Conservation (phyloP, 1,140 invertebrate genomes). For the Cyclargus thomasi region DNA sequence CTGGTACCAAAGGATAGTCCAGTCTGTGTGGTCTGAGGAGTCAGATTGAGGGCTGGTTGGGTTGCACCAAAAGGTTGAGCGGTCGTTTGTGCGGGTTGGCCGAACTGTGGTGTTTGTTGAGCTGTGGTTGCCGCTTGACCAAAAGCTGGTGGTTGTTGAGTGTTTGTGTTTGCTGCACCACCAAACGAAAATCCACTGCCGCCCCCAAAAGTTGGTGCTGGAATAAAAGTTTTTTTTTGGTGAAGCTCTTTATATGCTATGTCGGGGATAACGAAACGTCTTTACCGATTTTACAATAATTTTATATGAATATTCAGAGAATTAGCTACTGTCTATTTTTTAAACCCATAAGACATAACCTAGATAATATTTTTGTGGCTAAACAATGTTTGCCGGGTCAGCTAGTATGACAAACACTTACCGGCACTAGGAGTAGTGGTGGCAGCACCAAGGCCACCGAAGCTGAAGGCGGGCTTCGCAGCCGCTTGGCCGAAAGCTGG, state of each 20-base stretch:
- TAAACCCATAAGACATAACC: too few relatives aligned
- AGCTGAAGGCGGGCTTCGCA: slow-evolving; percentile 33
- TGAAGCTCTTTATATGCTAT: too few relatives aligned
- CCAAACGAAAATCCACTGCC: background rate
- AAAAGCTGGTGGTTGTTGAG: slow-evolving; percentile 4
- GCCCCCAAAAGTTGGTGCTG: slow-evolving; percentile 11
- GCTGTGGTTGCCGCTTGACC: slow-evolving; percentile 9
- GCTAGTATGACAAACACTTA: too few relatives aligned
- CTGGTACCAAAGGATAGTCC: background rate
- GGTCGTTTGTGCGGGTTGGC: background rate
- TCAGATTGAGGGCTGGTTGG: background rate
- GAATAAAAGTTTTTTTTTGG: background rate
- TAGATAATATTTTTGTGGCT: too few relatives aligned
- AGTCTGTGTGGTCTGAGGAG: background rate
- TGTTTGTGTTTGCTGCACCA: background rate
- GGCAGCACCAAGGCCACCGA: slow-evolving; percentile 24
- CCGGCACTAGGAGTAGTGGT: slow-evolving; percentile 13
- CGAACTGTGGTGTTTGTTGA: background rate
- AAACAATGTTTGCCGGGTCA: too few relatives aligned
- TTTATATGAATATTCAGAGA: too few relatives aligned
- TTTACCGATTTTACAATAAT: too few relatives aligned
- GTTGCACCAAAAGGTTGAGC: slow-evolving; percentile 4
- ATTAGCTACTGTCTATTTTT: too few relatives aligned
- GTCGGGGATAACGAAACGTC: too few relatives aligned
- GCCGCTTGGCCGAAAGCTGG: slow-evolving; percentile 29